A percentile compares a stretch with the other conserved stretches of the same genome.
Conservation (phyloP, 2,113 vertebrate species). For the Pomatorhinus ruficollis region DNA sequence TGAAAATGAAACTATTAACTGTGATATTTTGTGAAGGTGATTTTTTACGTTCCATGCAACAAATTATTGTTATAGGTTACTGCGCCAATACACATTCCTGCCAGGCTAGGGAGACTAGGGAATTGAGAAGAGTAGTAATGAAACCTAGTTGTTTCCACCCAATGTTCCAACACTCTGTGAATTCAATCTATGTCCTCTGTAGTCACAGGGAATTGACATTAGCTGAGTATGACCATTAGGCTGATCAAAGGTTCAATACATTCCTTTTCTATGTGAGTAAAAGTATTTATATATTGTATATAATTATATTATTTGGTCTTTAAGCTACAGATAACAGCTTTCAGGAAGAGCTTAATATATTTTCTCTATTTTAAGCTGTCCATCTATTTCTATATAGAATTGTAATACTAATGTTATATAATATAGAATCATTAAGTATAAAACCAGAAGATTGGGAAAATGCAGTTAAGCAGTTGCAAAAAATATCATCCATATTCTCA, state of each 20-base stretch:
- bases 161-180: not conserved
- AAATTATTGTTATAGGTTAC: not conserved
- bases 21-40: not conserved
- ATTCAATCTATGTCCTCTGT: not conserved
- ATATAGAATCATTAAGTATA: not conserved
- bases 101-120: not conserved
- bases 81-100: not conserved
- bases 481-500: not conserved
- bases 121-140: not conserved
- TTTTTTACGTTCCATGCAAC: not conserved
- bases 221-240: not conserved
- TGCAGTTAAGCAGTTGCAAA: not conserved
- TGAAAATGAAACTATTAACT: not conserved
- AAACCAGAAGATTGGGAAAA: not conserved
- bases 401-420: not conserved
- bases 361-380: not conserved
- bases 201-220: not conserved
- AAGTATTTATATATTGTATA: not conserved
- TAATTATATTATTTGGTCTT: not conserved
- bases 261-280: not conserved
- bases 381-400: not conserved
- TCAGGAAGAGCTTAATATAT: not conserved
- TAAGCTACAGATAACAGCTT: not conserved
- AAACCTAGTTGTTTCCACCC: not conserved
- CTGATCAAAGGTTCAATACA: not conserved